Evolutionary conservation across 2,888 invertebrate species (phyloP), one percentile per base, ranked within the genome.

Genomic region (Pollenia amentaria): DNA sequence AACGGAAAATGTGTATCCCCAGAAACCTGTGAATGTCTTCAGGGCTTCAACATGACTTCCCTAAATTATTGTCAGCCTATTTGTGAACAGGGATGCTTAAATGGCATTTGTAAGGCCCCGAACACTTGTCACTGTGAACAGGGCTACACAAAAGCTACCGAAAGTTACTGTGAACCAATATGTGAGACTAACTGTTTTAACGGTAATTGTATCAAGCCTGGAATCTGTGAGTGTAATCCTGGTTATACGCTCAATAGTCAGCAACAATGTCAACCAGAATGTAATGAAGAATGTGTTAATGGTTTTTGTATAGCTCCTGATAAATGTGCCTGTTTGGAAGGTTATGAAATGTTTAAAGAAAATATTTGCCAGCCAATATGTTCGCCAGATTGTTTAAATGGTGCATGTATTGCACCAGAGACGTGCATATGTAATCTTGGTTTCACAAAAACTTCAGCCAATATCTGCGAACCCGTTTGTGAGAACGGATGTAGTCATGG

Each of bases 1-100:
- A 96, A 96, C 90, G 96, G 96, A 0, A 93, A 94, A 8, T 96
- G 96, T 88, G 94, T 95, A 0, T 94, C 94, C 0, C 96, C 96
- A 0, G 95, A 95, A 91, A 94, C 95, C 89, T 96, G 96, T 89
- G 94, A 95, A 29, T 29, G 29, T 29, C 29, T 18, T 12, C 0
- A 0, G 79, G 84, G 3, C 29, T 29, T 29, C 6, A 29, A 29
- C 29, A 57, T 44, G 42, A 14, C 65, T 9, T 14, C 51, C 29
- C 29, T 29, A 3, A 29, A 29, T 29, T 29, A 9, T 57, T 85
- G 90, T 67, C 72, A 83, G 11, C 86, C 88, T 3, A 85, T 90
- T 16, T 92, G 91, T 86, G 76, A 62, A 11, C 80, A 79, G 88
- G 88, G 83, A 1, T 90, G 90, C 16, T 12, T 60, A 0, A 91